Evolutionary conservation across 2,888 invertebrate genomes (phyloP), one percentile per base, ranked within the genome.

Genomic region (Peribatodes rhomboidaria): DNA sequence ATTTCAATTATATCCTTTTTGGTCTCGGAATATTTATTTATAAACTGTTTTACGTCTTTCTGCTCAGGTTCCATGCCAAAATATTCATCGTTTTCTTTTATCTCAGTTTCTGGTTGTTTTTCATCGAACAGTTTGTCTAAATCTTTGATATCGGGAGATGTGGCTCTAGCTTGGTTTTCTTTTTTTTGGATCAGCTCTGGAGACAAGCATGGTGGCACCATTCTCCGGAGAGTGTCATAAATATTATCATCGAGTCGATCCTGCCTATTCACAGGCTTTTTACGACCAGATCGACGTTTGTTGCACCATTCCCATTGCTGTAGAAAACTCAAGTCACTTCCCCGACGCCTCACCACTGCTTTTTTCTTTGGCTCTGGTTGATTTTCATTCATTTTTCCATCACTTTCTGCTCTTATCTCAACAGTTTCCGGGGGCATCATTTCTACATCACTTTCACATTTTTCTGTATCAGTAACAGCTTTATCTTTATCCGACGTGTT

Each of bases 301-400:
- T 94, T 88, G 74, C 96, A 96, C 96, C 97, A 97, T 55, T 96
- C 96, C 96, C 97, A 96, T 73, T 96, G 96, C 75, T 96, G 95
- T 20, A 97, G 85, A 73, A 95, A 95, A 53, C 95, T 95, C 13
- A 97, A 87, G 33, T 96, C 95, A 85, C 96, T 96, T 41, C 97
- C 95, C 67, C 96, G 92, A n/a, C 97, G 90, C 73, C 96, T 94
- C 1, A 92, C 94, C 10, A 93, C 86, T 46, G 88, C 85, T 74
- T 94, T 94, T 63, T 92, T 94, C 78, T 94, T 95, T 49, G 79
- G 73, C 16, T 90, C 90, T 13, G 83, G 81, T 35, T 68, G 73
- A 33, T 59, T 50, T 39, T 72, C 72, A 16, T 20, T 61, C 8
- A 31, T 14, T 22, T 60, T 65, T 7, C 60, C 56, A 52, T 56